Base-by-base conservation (phyloP, 2,888 invertebrate genomes). In the Heteropelma amictum region DNA sequence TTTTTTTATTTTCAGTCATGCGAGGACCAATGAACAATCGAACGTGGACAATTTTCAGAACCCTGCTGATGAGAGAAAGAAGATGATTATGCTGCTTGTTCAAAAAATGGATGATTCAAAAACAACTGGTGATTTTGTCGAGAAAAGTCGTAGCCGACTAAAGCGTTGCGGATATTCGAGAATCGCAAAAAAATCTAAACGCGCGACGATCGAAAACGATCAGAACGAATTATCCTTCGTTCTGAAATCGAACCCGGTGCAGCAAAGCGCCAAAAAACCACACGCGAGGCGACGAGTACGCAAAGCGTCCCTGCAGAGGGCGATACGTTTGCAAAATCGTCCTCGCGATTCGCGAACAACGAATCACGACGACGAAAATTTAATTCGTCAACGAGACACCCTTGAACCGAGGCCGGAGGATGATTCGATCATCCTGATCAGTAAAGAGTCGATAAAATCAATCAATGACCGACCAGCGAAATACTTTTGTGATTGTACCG, bases 401-500 rank as follows among this genome's bases (percentile, higher is more conserved):
- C 63, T 26, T 1, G 26, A 42, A 30, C 54, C 58, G 1, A 6
- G 23, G 2, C 14, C 19, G 1, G 19, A 49, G 30, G 65, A n/a
- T n/a, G n/a, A 74, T 4, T 19, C 60, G 6, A 17, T 67, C 3
- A 17, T 8, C 28, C n/a, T 64, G 3, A 17, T 49, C 1, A n/a
- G 17, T 8, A 53, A 61, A 17, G 38, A 51, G 10, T n/a, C 49
- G 3, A 60, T 17, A 21, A 49, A 51, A 64, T 49, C 47, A 12
- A 60, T 6, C 17, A n/a, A 51, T 7, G 10, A 65, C 45, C 26
- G 65, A 58, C 30, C 72, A 0, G 81, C 78, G n/a, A 80, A 81
- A 47, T 83, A 79, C 74, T 61, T 80, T 40, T 86, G 86, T 38
- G 80, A 80, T 8, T 84, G 84, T 47, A 38, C 78, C 21, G 79